Evolutionary conservation across 1,140 invertebrate genomes (phyloP), one percentile per base, ranked within the genome.

Genomic region (Diuraphis noxia): DNA sequence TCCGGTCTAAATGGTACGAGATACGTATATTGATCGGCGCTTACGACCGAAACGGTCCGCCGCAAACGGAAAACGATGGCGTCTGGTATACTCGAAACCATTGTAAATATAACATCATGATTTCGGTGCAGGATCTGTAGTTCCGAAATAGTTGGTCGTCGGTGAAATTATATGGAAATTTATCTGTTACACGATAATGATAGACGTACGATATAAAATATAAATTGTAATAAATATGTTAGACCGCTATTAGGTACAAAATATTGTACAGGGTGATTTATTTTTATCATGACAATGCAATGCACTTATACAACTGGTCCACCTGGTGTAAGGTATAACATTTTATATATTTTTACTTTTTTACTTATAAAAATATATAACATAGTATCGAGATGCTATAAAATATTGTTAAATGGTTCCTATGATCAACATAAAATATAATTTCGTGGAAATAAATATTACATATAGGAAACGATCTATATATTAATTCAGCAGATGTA

Each of bases 1-100:
- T 46, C 6, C 43, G 77, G 77, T 30, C 34, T 46, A 46, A 81
- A 79, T 49, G 43, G 43, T 49, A 25, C 10, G 46, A 36, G 38
- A 40, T 38, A 49, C 46, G 46, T 23, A 82, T 91, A 91, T 91
- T 81, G 77, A 81, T 82, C 89, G 77, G 36, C 30, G 77, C 23
- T 40, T 46, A 52, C 17, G 49, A 81, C 43, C 21, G 88, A 41
- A 79, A 79, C 88, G 41, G 17, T 63, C 49, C 52, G 36, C 30
- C 3, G 30, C n/a, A 6, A 30, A 89, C 41, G 77, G 63, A 41
- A 89, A 89, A 89, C 17, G 40, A 89, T 36, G 21, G 72, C 34
- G 43, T 49, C 72, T 79, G 72, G 34, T 79, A 72, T 63, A 49
- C 46, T 43, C 43, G 10, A 63, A 30, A n/a, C 30, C 21, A 13